Evolutionary conservation across 2,797 vertebrate species (phyloP).

Genomic region (Fratercula arctica): DNA sequence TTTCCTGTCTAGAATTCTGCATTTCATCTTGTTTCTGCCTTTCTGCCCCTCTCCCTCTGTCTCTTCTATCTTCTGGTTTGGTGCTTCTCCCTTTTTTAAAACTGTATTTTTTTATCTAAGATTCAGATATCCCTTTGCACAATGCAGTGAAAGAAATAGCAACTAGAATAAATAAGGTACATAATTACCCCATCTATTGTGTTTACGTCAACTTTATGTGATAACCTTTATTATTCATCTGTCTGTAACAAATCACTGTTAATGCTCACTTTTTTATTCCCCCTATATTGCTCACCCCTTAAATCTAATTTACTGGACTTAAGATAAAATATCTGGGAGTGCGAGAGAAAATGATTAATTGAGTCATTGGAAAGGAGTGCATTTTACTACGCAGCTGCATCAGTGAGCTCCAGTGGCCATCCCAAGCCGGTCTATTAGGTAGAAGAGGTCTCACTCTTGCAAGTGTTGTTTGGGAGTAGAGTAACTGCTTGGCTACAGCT

Average conservation of each 20-base stretch:
- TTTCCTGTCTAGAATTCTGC: background rate
- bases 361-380: background rate
- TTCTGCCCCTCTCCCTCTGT: background rate
- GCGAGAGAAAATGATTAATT: background rate
- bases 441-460: background rate
- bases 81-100: background rate
- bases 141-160: background rate
- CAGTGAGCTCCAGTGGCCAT: background rate
- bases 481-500: background rate
- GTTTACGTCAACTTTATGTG: background rate
- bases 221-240: background rate
- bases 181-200: background rate
- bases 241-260: slow-evolving; percentile 1
- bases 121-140: background rate
- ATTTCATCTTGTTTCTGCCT: background rate
- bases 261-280: background rate
- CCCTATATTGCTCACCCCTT: background rate
- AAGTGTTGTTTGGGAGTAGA: background rate
- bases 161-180: background rate
- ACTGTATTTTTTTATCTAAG: background rate
- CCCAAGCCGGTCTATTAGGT: background rate
- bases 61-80: background rate
- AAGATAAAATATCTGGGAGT: background rate
- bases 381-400: background rate
- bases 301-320: background rate